Evolutionary conservation across 2,888 invertebrate genomes (phyloP).

Genomic region (Drosophila fungiperda): DNA sequence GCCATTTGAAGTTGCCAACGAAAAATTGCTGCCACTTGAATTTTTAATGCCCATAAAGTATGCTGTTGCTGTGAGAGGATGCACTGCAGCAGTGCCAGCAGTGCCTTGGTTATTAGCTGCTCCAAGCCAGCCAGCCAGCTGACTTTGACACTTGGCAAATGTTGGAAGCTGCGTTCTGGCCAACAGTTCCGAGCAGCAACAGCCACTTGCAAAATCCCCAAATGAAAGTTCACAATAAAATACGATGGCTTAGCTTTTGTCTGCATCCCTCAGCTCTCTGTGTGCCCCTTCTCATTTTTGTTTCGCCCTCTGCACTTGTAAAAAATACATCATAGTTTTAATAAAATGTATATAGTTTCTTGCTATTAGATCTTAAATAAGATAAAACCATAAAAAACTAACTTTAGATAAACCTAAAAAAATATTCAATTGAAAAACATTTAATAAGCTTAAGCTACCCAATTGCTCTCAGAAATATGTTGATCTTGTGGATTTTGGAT

Average conservation of each 20-base stretch:
- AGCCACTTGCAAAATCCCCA: slow-evolving; percentile 39
- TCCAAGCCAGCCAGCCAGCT: slow-evolving; percentile 53
- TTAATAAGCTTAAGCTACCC: not conserved
- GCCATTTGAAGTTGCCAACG: slow-evolving; percentile 81
- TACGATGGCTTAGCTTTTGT: slow-evolving; percentile 79
- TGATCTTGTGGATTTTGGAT: not conserved
- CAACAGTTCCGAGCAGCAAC: slow-evolving; percentile 17
- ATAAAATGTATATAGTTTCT: not conserved
- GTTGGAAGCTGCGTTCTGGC: slow-evolving; percentile 29
- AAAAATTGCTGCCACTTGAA: slow-evolving; percentile 84
- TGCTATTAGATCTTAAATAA: not conserved
- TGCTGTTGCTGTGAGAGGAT: slow-evolving; percentile 64
- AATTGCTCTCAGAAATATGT: not conserved
- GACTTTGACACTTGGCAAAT: slow-evolving; percentile 74
- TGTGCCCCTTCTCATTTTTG: not conserved
- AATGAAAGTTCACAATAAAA: slow-evolving; percentile 79
- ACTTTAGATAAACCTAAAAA: not conserved
- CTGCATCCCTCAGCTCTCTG: slow-evolving; percentile 4
- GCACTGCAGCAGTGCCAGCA: slow-evolving; percentile 56
- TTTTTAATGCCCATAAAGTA: slow-evolving; percentile 84
- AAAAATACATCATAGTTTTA: not conserved
- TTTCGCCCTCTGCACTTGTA: not conserved
- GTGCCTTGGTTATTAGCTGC: slow-evolving; percentile 53
- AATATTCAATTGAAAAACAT: not conserved
- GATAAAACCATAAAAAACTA: not conserved